Conservation (phyloP, 2,797 vertebrate species). For the Oreochromis grahami region DNA sequence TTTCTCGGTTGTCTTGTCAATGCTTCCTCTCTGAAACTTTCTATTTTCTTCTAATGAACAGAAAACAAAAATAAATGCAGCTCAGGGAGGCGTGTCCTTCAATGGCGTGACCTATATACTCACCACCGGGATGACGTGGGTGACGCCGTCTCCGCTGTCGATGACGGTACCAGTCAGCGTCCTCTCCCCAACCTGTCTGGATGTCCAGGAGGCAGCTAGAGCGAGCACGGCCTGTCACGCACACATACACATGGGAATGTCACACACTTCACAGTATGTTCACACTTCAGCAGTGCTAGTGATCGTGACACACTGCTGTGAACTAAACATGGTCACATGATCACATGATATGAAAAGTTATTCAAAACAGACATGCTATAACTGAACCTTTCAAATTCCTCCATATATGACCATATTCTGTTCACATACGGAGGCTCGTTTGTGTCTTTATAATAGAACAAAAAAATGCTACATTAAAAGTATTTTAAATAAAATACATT, state of each 20-base stretch:
- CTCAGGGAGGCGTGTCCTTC: not conserved
- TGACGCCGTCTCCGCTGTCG: slow-evolving; percentile 97
- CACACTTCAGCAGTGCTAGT: not conserved
- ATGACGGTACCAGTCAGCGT: slow-evolving; percentile 95
- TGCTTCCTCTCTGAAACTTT: not conserved
- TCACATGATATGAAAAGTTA: not conserved
- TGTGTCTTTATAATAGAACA: not conserved
- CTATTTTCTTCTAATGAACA: not conserved
- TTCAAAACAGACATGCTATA: not conserved
- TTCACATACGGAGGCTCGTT: not conserved
- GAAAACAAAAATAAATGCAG: not conserved
- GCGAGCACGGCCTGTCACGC: slow-evolving; percentile 83
- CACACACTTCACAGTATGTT: not conserved
- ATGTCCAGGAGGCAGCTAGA: slow-evolving; percentile 97
- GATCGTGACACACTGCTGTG: not conserved
- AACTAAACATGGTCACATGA: not conserved
- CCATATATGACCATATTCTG: not conserved
- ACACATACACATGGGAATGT: not conserved
- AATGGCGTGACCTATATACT: slow-evolving; percentile 23
- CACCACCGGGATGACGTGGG: slow-evolving; percentile 97
- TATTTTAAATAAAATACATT: not conserved
- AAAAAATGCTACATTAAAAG: not conserved
- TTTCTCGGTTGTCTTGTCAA: not conserved
- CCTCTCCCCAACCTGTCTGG: slow-evolving; percentile 92
- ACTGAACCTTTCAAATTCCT: not conserved